Evolutionary conservation across 1,140 invertebrate genomes (phyloP), one percentile per base, ranked within the genome.

Genomic region (Drosophila watanabei): DNA sequence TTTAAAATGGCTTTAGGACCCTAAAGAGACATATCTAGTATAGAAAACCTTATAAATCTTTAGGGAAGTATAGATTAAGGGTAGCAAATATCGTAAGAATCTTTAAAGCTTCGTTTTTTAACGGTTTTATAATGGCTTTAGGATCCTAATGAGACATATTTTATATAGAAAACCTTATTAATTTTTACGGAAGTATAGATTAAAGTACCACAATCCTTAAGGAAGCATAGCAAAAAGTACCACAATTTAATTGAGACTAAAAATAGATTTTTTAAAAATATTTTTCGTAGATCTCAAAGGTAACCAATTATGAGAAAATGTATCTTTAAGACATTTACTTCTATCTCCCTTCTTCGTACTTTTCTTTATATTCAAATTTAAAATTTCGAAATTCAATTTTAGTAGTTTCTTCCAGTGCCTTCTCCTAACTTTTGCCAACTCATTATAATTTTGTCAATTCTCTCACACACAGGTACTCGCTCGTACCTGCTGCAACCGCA

Each of bases 381-480:
- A 9, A n/a, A 1, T 4, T 13, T 20, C 0, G 10, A 5, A 35
- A 28, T 6, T 2, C 0, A 16, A 13, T 58, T 6, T n/a, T 3
- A 5, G 2, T 16, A 3, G 5, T 35, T 37, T 66, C 8, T 30
- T 14, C 16, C 48, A 28, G 66, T 68, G 66, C 28, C 52, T 41
- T 33, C n/a, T 39, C 45, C 24, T 24, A 24, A 24, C 24, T 24
- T 65, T 24, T 63, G 78, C 69, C 82, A 66, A 79, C 77, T 86
- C 86, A 89, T 90, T 89, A 90, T 90, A 90, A 90, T 82, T 90
- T 89, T 89, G 85, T 89, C 82, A 86, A 90, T 85, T 89, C 86
- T 89, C 86, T 86, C 86, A 90, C 79, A 80, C 85, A 80, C 81
- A 81, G 70, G 66, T 72, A 78, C 48, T 4, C 11, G 24, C 24